Evolutionary conservation across 2,888 invertebrate species (phyloP).

Genomic region (Drosophila melanosoma): DNA sequence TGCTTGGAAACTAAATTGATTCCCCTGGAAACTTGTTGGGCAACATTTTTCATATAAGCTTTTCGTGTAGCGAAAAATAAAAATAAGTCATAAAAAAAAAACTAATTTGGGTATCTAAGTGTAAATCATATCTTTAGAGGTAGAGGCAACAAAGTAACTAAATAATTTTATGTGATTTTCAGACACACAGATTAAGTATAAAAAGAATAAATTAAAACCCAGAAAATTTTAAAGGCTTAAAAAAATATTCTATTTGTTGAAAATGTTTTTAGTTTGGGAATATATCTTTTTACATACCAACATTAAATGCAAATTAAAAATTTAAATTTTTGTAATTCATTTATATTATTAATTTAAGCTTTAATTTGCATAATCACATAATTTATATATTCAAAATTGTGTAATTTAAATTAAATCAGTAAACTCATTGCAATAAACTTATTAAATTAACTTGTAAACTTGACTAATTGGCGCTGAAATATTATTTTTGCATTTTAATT

Average conservation of each 20-base stretch:
- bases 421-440: background rate
- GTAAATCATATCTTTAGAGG: background rate
- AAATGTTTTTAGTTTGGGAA: too few relatives aligned
- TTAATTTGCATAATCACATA: background rate
- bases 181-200: too few relatives aligned
- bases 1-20: constrained; percentile 11
- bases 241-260: too few relatives aligned
- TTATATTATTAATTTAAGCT: background rate
- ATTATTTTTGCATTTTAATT: background rate
- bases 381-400: too few relatives aligned
- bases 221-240: too few relatives aligned
- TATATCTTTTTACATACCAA: background rate
- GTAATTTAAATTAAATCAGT: background rate
- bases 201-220: too few relatives aligned
- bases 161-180: background rate
- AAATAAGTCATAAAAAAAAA: background rate
- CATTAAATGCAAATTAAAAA: background rate
- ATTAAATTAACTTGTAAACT: background rate
- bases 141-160: background rate
- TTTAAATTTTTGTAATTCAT: accelerated
- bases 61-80: background rate
- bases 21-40: constrained; percentile 1
- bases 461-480: background rate
- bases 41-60: background rate
- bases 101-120: background rate